Evolutionary conservation across 2,888 invertebrate species (phyloP).

Genomic region (Cheilosia soror): DNA sequence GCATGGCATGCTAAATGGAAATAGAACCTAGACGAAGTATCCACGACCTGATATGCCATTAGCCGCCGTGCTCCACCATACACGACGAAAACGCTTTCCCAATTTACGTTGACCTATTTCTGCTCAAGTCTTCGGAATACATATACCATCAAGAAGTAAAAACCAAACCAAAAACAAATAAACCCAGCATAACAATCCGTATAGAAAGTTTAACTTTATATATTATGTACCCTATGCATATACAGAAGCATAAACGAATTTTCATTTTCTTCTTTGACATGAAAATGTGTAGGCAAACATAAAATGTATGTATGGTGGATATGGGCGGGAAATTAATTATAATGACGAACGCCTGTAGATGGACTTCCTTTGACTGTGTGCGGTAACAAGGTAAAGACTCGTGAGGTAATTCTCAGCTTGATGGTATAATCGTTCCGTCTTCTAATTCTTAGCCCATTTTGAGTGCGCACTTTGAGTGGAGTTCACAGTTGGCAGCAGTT

Average conservation of each 20-base stretch:
- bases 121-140: slow-evolving; percentile 1
- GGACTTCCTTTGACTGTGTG: slow-evolving; percentile 27
- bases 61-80: background rate
- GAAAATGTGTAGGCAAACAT: slow-evolving; percentile 11
- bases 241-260: slow-evolving; percentile 4
- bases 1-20: slow-evolving; percentile 32
- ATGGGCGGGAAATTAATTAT: slow-evolving; percentile 57
- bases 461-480: background rate
- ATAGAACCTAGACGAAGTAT: slow-evolving; percentile 41
- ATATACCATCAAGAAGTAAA: slow-evolving; percentile 11
- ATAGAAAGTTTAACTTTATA: slow-evolving; percentile 8
- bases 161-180: slow-evolving; percentile 17
- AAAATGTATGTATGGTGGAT: background rate
- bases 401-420: slow-evolving; percentile 21
- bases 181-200: background rate
- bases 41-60: slow-evolving; percentile 13
- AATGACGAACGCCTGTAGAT: slow-evolving; percentile 17
- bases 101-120: slow-evolving; percentile 66
- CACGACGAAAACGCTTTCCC: slow-evolving; percentile 44
- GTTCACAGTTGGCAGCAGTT: background rate
- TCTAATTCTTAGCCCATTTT: background rate
- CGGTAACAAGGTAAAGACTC: slow-evolving; percentile 23
- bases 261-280: slow-evolving; percentile 19
- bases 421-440: slow-evolving; percentile 29
- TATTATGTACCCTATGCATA: background rate